Evolutionary conservation across 2,113 vertebrate species (phyloP).

Genomic region (Psittacara wagleri): DNA sequence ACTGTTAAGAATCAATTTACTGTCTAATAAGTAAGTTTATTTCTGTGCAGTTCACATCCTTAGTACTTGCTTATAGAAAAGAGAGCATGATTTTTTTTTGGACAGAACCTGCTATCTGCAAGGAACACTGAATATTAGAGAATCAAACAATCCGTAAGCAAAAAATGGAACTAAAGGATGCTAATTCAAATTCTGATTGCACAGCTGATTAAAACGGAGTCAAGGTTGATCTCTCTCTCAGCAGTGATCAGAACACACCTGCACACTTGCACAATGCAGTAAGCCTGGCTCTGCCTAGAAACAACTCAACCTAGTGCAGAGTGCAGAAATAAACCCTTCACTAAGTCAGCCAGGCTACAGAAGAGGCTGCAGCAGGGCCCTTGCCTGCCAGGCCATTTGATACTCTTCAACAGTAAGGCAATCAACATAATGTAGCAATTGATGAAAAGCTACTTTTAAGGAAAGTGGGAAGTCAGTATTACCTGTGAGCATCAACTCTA

Average conservation of each 20-base stretch:
- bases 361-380: neutral
- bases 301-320: neutral
- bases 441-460: neutral
- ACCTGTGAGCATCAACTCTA: conserved; percentile 95
- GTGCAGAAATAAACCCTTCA: neutral
- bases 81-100: neutral
- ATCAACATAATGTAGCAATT: neutral
- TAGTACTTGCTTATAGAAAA: neutral
- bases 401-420: accelerated
- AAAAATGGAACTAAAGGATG: neutral
- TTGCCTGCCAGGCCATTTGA: neutral
- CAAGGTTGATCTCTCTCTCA: neutral
- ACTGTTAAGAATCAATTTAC: neutral
- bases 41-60: neutral
- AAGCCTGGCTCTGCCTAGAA: neutral
- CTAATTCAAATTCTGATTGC: neutral
- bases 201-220: neutral
- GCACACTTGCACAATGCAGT: neutral
- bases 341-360: neutral
- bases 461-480: neutral
- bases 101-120: neutral
- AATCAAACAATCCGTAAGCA: neutral
- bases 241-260: neutral
- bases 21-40: neutral
- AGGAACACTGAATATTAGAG: neutral